Percentiles rank a stretch among this genome's conserved stretches.
Conservation (phyloP, 1,140 invertebrate genomes). For the Zophobas atratus region DNA sequence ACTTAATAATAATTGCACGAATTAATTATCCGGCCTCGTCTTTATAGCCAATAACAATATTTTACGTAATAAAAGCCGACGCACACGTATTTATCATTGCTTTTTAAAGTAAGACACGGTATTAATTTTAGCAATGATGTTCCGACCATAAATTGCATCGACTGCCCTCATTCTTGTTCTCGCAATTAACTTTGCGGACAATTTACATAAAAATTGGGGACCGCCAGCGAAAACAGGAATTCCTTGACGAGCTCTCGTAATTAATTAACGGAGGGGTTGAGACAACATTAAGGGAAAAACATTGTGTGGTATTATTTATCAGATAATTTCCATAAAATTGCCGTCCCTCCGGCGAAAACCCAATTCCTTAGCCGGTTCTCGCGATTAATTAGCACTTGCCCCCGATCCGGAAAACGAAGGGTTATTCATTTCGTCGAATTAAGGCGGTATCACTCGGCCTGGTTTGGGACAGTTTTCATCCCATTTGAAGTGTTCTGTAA, state of each 20-base stretch:
- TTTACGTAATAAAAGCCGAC: slow-evolving; percentile 30
- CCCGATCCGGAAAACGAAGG: too few species aligned
- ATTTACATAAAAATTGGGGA: slow-evolving; percentile 33
- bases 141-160: slow-evolving; percentile 10
- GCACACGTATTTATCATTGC: slow-evolving; percentile 24
- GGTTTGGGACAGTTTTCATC: too few species aligned
- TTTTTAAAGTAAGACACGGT: slow-evolving; percentile 6
- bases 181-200: slow-evolving; percentile 32
- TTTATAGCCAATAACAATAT: slow-evolving; percentile 29
- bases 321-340: too few species aligned
- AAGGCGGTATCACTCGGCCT: too few species aligned
- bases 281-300: too few species aligned
- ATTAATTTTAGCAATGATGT: slow-evolving; percentile 17
- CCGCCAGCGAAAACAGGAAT: slow-evolving; percentile 13
- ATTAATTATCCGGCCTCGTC: slow-evolving; percentile 14
- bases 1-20: slow-evolving; percentile 16
- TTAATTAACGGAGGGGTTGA: neutral
- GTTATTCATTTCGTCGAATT: too few species aligned
- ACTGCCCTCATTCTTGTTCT: slow-evolving; percentile 31
- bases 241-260: neutral
- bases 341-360: too few species aligned
- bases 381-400: too few species aligned
- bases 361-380: too few species aligned
- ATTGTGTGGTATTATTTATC: too few species aligned
- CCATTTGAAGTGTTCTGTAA: too few species aligned